Evolutionary conservation across 2,113 vertebrate species (phyloP).

Genomic region (Neomonachus schauinslandi): DNA sequence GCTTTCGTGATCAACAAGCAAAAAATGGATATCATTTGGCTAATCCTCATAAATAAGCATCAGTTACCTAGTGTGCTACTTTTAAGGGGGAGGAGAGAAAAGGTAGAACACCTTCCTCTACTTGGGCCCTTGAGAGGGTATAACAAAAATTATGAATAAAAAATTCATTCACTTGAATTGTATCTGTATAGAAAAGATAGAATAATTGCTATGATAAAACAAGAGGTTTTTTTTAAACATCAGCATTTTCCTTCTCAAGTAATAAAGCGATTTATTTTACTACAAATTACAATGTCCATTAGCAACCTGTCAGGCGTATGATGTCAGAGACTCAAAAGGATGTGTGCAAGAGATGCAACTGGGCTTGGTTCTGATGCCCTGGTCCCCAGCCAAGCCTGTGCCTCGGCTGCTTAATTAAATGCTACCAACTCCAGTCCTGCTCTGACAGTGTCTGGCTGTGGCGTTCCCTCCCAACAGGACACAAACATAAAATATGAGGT

Average conservation of each 20-base stretch:
- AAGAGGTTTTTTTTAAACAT: not conserved
- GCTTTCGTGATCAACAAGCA: not conserved
- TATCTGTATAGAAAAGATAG: conserved; percentile 8
- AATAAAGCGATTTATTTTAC: conserved; percentile 19
- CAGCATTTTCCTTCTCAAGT: conserved; percentile 58
- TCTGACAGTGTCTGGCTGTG: not conserved
- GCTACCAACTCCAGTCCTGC: not conserved
- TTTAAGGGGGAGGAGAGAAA: conserved; percentile 28
- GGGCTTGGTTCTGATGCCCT: not conserved
- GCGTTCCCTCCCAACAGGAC: not conserved
- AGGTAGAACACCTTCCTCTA: not conserved
- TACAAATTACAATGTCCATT: not conserved
- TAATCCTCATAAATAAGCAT: conserved; percentile 29
- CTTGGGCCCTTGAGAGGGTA: not conserved
- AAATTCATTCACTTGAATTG: conserved; percentile 4
- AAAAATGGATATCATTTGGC: not conserved
- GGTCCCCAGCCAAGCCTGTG: not conserved
- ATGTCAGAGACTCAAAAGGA: not conserved
- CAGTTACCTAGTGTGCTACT: not conserved
- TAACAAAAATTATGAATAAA: conserved; percentile 58
- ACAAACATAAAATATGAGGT: not conserved
- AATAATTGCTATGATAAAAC: not conserved
- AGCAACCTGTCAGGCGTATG: not conserved
- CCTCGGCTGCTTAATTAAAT: not conserved
- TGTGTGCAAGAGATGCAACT: not conserved